phyloP scores from a whole-genome alignment of 2,888 invertebrate species.

The Hecatera dysodea region DNA sequence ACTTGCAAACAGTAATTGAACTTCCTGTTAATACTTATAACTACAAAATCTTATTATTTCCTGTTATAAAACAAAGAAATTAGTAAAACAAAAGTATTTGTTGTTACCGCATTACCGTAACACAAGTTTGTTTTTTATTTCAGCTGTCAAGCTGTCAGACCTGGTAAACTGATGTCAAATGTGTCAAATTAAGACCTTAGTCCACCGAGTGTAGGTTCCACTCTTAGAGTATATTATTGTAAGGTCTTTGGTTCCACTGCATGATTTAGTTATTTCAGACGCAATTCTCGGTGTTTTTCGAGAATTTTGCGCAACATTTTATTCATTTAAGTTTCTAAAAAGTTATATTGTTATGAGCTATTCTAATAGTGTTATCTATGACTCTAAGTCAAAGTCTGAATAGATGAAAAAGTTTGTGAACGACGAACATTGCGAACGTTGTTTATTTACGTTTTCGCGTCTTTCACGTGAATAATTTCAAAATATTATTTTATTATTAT shows the following conservation, averaged over 20 bases:
- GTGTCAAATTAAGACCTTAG: too few species aligned
- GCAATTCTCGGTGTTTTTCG: background rate
- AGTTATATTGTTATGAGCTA: too few species aligned
- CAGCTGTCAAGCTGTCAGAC: constrained; percentile 16
- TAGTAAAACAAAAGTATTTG: constrained; percentile 41
- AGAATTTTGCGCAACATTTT: too few species aligned
- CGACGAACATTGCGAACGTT: background rate
- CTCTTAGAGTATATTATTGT: too few species aligned
- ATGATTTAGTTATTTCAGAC: background rate
- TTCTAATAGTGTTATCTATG: too few species aligned
- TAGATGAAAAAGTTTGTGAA: background rate
- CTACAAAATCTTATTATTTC: constrained; percentile 23
- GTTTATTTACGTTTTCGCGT: constrained; percentile 23
- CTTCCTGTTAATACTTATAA: background rate
- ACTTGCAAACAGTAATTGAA: constrained; percentile 11
- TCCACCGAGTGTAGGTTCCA: too few species aligned
- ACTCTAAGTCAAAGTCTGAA: too few species aligned
- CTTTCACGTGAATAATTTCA: background rate
- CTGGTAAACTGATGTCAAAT: too few species aligned
- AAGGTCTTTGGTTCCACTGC: too few species aligned
- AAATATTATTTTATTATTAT: background rate
- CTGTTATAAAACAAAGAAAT: constrained; percentile 43
- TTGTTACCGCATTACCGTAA: constrained; percentile 49
- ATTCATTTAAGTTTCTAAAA: too few species aligned
- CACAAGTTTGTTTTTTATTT: constrained; percentile 53